phyloP scores from a whole-genome alignment of 2,113 vertebrate genomes.

The Caracal caracal region DNA sequence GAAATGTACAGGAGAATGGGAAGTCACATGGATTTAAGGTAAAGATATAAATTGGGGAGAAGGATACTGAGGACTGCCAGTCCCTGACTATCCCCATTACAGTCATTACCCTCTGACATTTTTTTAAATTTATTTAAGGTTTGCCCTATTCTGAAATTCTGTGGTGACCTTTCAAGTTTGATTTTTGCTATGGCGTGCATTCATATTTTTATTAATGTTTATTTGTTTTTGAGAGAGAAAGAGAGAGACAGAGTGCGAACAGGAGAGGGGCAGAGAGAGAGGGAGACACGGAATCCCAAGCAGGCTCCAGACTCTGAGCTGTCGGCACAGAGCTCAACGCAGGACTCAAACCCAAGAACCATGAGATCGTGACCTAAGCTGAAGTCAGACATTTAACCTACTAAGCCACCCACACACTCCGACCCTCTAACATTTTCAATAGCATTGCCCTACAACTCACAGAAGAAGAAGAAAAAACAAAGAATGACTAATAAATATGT shows the following conservation, averaged over 20 bases:
- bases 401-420: too few species aligned
- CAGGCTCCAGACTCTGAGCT: too few species aligned
- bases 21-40: neutral
- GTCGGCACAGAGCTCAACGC: too few species aligned
- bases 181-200: neutral
- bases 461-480: neutral
- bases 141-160: neutral
- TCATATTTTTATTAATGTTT: neutral
- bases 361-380: too few species aligned
- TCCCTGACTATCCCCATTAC: neutral
- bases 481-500: neutral
- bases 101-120: neutral
- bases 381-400: too few species aligned
- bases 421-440: neutral
- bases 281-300: too few species aligned
- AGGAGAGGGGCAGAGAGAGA: too few species aligned
- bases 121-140: neutral
- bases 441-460: neutral
- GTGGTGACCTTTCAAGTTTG: neutral
- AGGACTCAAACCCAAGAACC: too few species aligned
- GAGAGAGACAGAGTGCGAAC: too few species aligned
- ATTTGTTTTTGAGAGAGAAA: too few species aligned
- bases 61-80: neutral
- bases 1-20: neutral
- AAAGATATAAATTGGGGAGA: neutral